Base-by-base conservation (phyloP, 2,797 vertebrate species). In the Arrhamphus sclerolepis region DNA sequence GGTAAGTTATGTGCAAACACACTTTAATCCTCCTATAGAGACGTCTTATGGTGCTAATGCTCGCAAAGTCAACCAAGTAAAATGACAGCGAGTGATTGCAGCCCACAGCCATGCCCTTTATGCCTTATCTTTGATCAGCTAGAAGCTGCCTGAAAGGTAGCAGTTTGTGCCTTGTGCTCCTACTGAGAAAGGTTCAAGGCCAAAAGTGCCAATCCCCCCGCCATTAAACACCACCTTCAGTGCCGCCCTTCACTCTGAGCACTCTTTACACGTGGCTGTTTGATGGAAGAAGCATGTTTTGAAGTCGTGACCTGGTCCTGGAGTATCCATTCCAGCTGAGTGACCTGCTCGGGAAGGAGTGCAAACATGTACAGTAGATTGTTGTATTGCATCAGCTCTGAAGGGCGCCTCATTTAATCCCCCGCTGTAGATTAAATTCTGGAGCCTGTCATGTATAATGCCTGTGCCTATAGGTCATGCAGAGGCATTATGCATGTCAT, bases 1-100 rank as follows among this genome's bases (percentile, higher is more conserved):
- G 77, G 79, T 57, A 78, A 75, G 74, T 72, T 78, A 64, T 70
- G 80, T 80, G 85, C 78, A 85, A 86, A 80, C 76, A 75, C 44
- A 63, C 64, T 52, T 63, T 78, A 86, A 89, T 82, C 83, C 72
- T 73, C 80, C 75, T 63, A 46, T 67, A 70, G 74, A 67, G 63
- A 1, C 24, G 66, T 54, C 40, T 39, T 10, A 34, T 34, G 78
- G 75, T 26, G 16, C 62, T 70, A 20, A 22, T 10, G 42, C 48
- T 49, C 34, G 65, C 76, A 74, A 76, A 76, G 62, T 56, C 63
- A 77, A 74, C 62, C 8, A 0, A 46, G 18, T n/a, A 70, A 62
- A 80, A 22, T 77, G 80, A 85, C 79, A 60, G 65, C 34, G 55
- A 51, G 61, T 46, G 4, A 49, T 52, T 43, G 46, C 44, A 28